phyloP scores from a whole-genome alignment of 1,140 invertebrate genomes.

The Lucilia sericata region DNA sequence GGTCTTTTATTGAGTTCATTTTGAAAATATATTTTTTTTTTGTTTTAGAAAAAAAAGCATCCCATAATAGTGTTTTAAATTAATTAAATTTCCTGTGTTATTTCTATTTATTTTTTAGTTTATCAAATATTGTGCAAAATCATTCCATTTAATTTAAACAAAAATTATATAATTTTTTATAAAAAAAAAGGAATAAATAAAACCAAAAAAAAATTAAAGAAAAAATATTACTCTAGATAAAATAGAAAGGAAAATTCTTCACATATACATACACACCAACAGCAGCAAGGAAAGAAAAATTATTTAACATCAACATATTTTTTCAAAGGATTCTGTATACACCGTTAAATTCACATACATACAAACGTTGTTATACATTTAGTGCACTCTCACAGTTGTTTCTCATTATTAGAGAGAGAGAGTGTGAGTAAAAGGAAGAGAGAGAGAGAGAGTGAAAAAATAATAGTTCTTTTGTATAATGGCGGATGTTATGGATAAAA shows the following conservation, averaged over 20 bases:
- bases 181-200: slow-evolving; percentile 2
- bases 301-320: slow-evolving; percentile 25
- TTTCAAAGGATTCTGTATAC: slow-evolving; percentile 34
- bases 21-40: background rate
- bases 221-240: background rate
- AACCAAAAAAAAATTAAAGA: slow-evolving; percentile 27
- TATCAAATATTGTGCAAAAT: slow-evolving; percentile 6
- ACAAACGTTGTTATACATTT: background rate
- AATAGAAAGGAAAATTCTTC: slow-evolving; percentile 2
- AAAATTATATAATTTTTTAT: slow-evolving; percentile 42
- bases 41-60: background rate
- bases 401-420: slow-evolving; percentile 1
- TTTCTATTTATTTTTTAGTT: background rate
- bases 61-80: background rate
- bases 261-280: slow-evolving; percentile 29
- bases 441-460: too few species aligned
- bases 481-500: slow-evolving; percentile 38
- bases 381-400: background rate
- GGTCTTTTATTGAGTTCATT: background rate
- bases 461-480: background rate
- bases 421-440: background rate
- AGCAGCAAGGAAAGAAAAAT: slow-evolving; percentile 18
- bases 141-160: slow-evolving; percentile 10
- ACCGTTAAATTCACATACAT: background rate
- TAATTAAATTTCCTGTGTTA: background rate